Percentiles rank a stretch among this genome's conserved stretches.
Evolutionary conservation across 2,888 invertebrate genomes (phyloP).

Genomic region (Sinodicranocentrus sp.): DNA sequence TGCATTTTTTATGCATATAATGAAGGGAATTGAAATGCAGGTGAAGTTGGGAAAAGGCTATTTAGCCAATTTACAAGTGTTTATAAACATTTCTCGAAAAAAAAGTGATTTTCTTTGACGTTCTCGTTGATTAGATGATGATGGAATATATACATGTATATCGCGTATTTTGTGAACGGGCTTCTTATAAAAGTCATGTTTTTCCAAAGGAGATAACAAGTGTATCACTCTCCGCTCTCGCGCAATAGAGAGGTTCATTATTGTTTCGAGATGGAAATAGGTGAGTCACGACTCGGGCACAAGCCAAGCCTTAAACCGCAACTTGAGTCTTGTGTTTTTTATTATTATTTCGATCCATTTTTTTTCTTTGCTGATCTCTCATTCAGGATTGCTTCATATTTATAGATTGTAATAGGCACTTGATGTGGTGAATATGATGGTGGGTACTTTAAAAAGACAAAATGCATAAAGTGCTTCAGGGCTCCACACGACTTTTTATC

Average conservation of each 20-base stretch:
- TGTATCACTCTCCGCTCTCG: background rate
- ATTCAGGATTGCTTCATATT: background rate
- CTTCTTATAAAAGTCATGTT: conserved; percentile 37
- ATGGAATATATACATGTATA: background rate
- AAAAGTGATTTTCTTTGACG: background rate
- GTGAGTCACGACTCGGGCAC: conserved; percentile 65
- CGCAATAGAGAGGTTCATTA: background rate
- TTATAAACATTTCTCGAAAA: no score
- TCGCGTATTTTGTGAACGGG: background rate
- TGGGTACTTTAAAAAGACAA: conserved; percentile 11
- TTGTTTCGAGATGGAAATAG: conserved; percentile 45
- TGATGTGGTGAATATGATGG: no score
- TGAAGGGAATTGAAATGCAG: no score
- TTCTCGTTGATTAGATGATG: conserved; percentile 3
- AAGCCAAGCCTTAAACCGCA: conserved; percentile 48
- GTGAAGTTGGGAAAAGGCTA: no score
- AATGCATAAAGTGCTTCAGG: background rate
- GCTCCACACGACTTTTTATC: background rate
- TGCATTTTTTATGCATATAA: no score
- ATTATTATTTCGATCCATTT: conserved; percentile 3
- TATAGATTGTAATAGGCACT: no score
- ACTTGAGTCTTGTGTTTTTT: background rate
- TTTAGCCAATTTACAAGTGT: no score
- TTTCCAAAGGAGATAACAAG: conserved; percentile 5
- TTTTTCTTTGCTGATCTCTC: conserved; percentile 8